phyloP scores from a whole-genome alignment of 2,797 vertebrate genomes.

The Falco berigora region DNA sequence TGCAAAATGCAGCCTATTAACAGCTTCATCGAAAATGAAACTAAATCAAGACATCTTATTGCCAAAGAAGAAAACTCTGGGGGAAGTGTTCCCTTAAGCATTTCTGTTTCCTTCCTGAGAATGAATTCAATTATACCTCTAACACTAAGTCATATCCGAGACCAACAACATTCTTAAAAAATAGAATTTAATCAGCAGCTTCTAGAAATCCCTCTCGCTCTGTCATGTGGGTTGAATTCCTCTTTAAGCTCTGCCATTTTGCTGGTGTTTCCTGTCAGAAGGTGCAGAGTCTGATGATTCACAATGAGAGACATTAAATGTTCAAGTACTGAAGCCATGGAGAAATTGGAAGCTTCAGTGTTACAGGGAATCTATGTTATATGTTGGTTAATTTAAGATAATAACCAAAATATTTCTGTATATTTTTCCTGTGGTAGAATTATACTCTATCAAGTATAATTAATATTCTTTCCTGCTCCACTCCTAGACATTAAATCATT shows the following conservation, averaged over 20 bases:
- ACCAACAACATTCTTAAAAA: background rate
- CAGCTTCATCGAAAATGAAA: background rate
- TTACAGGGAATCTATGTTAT: background rate
- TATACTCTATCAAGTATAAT: background rate
- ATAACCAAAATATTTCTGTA: background rate
- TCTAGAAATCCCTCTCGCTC: background rate
- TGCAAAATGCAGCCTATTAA: background rate
- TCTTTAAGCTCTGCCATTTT: background rate
- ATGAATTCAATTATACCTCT: background rate
- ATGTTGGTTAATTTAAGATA: background rate
- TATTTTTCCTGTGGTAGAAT: background rate
- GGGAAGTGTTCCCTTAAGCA: background rate
- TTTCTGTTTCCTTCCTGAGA: background rate
- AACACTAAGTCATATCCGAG: background rate
- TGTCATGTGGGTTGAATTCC: background rate
- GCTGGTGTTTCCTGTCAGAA: background rate
- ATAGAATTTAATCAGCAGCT: background rate
- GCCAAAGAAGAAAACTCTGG: background rate
- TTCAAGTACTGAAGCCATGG: background rate
- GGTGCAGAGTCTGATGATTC: background rate
- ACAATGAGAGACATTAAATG: background rate
- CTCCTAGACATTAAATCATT: background rate
- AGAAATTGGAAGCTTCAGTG: background rate
- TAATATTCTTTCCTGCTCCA: background rate
- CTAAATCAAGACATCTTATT: background rate